phyloP scores from a whole-genome alignment of 2,113 vertebrate species.

The Xenotilapia caudafasciata region DNA sequence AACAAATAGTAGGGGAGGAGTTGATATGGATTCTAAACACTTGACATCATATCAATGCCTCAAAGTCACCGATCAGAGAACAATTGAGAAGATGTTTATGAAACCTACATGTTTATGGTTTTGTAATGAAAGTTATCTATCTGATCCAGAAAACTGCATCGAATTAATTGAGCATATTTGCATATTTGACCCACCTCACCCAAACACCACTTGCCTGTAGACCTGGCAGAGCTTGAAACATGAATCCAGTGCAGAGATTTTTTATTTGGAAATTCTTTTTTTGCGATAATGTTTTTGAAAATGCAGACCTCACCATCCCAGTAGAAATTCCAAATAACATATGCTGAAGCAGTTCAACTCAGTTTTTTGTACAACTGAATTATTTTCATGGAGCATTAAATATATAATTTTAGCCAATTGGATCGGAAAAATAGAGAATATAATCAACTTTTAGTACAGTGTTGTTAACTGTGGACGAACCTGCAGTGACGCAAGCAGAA shows the following conservation, averaged over 20 bases:
- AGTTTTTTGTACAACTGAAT: neutral
- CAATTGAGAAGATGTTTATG: neutral
- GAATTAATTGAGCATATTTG: neutral
- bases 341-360: neutral
- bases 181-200: neutral
- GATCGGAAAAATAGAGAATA: neutral
- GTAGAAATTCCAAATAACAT: neutral
- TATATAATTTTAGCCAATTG: neutral
- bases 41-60: neutral
- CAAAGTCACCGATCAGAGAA: neutral
- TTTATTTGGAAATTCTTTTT: neutral
- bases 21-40: neutral
- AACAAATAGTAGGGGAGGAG: neutral
- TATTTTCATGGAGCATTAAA: neutral
- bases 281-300: neutral
- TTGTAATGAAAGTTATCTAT: neutral
- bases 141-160: neutral
- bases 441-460: neutral
- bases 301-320: neutral
- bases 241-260: neutral
- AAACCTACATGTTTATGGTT: neutral
- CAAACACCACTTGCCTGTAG: neutral
- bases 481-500: constrained; percentile 86
- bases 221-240: neutral
- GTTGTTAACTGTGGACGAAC: constrained; percentile 58